phyloP scores from a whole-genome alignment of 2,113 vertebrate genomes.

The Catagonus wagneri region DNA sequence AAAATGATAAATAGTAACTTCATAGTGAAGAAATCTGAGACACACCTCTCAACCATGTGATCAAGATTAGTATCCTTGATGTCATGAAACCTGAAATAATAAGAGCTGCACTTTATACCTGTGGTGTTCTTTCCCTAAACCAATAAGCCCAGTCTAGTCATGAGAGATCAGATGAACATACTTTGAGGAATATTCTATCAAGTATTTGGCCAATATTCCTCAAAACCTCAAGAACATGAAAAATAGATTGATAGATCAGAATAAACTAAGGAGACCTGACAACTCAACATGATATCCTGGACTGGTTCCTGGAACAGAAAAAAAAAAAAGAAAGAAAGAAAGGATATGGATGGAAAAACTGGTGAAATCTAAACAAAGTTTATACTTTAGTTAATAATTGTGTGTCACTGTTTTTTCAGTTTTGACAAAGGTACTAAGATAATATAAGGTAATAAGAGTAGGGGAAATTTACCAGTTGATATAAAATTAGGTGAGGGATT shows the following conservation, averaged over 20 bases:
- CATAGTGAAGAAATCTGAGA: neutral
- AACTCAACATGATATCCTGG: neutral
- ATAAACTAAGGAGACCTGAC: neutral
- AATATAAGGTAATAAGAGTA: neutral
- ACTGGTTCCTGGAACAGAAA: neutral
- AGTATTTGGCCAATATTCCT: neutral
- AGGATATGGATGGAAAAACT: neutral
- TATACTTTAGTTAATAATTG: neutral
- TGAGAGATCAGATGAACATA: neutral
- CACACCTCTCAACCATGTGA: neutral
- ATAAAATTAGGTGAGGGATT: neutral
- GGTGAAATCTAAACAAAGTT: neutral
- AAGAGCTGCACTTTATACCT: neutral
- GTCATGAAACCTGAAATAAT: neutral
- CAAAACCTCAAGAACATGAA: neutral
- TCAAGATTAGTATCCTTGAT: neutral
- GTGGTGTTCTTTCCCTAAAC: neutral
- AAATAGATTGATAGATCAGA: neutral
- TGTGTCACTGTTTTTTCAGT: neutral
- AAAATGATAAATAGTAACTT: neutral
- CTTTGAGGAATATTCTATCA: neutral
- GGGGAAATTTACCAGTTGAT: neutral
- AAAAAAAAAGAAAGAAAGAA: slow-evolving; percentile 26
- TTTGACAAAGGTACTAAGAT: neutral
- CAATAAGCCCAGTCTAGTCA: neutral